phyloP scores from a whole-genome alignment of 2,888 invertebrate species.

The Leucophora obtusa region DNA sequence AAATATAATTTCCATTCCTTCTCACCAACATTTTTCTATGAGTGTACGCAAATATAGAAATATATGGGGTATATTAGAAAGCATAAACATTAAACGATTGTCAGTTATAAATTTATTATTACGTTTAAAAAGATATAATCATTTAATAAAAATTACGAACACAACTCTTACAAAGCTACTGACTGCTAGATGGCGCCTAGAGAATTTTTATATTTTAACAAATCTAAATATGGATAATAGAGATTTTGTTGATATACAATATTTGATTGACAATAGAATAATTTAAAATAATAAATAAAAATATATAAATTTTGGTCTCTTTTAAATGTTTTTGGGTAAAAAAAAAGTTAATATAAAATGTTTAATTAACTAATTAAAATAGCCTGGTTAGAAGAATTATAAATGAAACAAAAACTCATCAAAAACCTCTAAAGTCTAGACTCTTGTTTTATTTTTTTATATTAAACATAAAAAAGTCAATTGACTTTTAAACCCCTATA shows the following conservation, averaged over 20 bases:
- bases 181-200: neutral
- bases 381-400: neutral
- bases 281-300: neutral
- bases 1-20: neutral
- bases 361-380: neutral
- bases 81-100: neutral
- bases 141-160: neutral
- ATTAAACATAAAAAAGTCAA: neutral
- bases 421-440: neutral
- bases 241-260: neutral
- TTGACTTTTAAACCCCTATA: conserved; percentile 1
- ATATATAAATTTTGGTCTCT: neutral
- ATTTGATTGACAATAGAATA: neutral
- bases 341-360: neutral
- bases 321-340: neutral
- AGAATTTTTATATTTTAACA: neutral
- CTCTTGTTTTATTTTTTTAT: neutral
- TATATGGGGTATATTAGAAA: neutral
- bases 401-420: neutral
- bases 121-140: neutral
- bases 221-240: neutral
- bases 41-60: neutral
- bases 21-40: neutral
- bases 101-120: conserved; percentile 12
- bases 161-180: neutral